phyloP scores from a whole-genome alignment of 2,797 vertebrate species.

The Lutjanus campechanus region DNA sequence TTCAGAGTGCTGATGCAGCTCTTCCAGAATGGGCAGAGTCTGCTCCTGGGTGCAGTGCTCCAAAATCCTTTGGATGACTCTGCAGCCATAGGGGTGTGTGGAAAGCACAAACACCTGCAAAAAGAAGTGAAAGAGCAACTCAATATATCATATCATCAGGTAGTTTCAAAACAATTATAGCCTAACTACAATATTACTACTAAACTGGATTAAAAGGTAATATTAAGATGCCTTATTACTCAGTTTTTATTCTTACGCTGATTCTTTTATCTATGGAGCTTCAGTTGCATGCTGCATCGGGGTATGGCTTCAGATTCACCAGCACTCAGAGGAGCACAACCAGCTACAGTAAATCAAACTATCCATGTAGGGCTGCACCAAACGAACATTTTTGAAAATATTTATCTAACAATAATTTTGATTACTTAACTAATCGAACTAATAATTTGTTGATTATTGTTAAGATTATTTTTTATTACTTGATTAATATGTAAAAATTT shows the following conservation, averaged over 20 bases:
- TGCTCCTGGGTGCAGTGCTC: constrained; percentile 98
- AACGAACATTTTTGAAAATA: no score
- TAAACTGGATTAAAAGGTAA: not conserved
- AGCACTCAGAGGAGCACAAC: no score
- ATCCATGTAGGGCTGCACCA: no score
- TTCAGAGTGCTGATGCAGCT: constrained; percentile 97
- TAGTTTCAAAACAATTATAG: not conserved
- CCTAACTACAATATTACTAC: not conserved
- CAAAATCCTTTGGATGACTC: constrained; percentile 98
- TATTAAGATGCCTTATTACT: not conserved
- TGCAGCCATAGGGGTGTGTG: constrained; percentile 97
- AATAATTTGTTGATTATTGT: no score
- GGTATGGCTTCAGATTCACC: no score
- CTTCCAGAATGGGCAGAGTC: constrained; percentile 95
- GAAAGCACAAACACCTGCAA: constrained; percentile 96
- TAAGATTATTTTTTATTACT: no score
- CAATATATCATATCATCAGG: not conserved
- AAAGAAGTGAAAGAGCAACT: not conserved
- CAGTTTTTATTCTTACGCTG: no score
- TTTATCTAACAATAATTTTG: no score
- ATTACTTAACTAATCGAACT: no score
- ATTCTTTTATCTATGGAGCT: not conserved
- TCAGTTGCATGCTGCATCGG: no score
- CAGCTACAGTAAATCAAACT: no score
- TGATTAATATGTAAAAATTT: no score